phyloP scores from a whole-genome alignment of 2,888 invertebrate genomes.

The Oasisia sp. region DNA sequence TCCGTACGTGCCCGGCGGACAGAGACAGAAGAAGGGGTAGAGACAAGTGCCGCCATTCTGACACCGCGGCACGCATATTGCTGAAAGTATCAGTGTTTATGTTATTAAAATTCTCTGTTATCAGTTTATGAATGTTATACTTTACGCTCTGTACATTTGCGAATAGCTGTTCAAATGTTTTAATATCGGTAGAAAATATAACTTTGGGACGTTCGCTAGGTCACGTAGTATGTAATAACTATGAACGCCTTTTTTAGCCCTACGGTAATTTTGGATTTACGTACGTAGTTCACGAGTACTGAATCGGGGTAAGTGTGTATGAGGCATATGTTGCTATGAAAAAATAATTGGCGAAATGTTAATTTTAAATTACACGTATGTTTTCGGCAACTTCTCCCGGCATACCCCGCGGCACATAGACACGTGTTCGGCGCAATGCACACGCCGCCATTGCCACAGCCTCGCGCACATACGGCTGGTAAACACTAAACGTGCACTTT shows the following conservation, averaged over 20 bases:
- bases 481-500: background rate
- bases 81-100: constrained; percentile 5
- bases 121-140: no score
- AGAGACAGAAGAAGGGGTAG: constrained; percentile 21
- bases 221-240: background rate
- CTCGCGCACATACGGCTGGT: constrained; percentile 50
- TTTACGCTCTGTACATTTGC: no score
- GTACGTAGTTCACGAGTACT: background rate
- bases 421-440: constrained; percentile 55
- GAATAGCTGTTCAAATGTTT: no score
- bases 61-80: constrained; percentile 29
- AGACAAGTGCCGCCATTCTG: constrained; percentile 32
- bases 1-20: no score
- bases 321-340: background rate
- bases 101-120: no score
- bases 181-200: no score
- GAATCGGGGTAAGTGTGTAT: background rate
- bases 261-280: background rate
- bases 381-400: constrained; percentile 51
- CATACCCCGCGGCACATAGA: constrained; percentile 51
- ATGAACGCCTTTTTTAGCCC: background rate
- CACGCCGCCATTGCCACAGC: constrained; percentile 54
- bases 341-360: background rate
- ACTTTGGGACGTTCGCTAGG: no score
- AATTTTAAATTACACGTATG: constrained; percentile 36